Evolutionary conservation across 2,113 vertebrate genomes (phyloP), one percentile per base, ranked within the genome.

Genomic region (Dipodomys stephensi): DNA sequence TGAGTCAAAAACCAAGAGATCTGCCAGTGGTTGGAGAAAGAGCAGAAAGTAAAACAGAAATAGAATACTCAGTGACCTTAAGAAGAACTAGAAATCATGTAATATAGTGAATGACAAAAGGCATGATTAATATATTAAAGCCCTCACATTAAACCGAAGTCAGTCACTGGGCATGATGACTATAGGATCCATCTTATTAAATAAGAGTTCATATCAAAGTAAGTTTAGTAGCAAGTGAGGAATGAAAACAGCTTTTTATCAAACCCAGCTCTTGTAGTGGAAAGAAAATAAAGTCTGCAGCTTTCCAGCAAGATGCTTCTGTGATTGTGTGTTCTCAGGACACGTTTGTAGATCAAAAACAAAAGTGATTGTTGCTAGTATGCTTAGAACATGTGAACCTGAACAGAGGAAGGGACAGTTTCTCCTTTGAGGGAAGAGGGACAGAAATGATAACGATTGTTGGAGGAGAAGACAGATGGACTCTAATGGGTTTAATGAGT

Each of bases 351-450:
- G 81, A 71, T 30, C 76, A 22, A 62, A 92, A 32, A 25, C 69
- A 77, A 85, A 30, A 71, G 87, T 22, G 27, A 62, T 67, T 68
- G 35, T 57, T 57, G 73, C 83, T 74, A 77, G 44, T 86, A 88
- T 30, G 87, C 76, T 73, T 94, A 53, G 69, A 92, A 79, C 91
- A 93, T 65, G 22, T 88, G 79, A 92, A 83, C 57, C 76, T 92
- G 67, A 81, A 90, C 35, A 44, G 28, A 84, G 88, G 39, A 94
- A 84, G 32, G 18, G n/a, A 80, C 86, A 83, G 20, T 49, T 73
- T 18, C 23, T 94, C 72, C 72, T 94, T 20, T 53, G 62, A 93
- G 65, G 67, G n/a, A 83, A 87, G 39, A 89, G 28, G 22, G 22
- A 22, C 11, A 15, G 73, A 53, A 84, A 25, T 62, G 39, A 69